phyloP scores from a whole-genome alignment of 2,888 invertebrate species.

The Argyresthia albistria region DNA sequence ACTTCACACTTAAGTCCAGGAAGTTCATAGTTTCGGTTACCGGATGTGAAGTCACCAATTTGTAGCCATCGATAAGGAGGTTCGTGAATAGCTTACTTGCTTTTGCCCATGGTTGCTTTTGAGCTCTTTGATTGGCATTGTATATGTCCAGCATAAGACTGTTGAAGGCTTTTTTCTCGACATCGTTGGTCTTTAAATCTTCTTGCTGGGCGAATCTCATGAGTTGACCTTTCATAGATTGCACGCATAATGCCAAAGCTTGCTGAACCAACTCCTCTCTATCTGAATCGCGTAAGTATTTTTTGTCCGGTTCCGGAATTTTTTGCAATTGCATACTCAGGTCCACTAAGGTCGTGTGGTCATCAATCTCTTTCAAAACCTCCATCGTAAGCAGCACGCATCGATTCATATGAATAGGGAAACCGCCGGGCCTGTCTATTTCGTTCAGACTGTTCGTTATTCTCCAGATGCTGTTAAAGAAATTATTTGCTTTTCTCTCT shows the following conservation, averaged over 20 bases:
- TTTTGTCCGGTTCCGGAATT: conserved; percentile 90
- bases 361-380: conserved; percentile 83
- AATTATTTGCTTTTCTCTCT: conserved; percentile 87
- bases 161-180: conserved; percentile 61
- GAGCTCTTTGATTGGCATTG: conserved; percentile 78
- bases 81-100: conserved; percentile 67
- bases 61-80: conserved; percentile 80
- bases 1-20: conserved; percentile 79
- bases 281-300: conserved; percentile 88
- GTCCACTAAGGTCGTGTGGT: conserved; percentile 85
- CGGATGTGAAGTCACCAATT: conserved; percentile 74
- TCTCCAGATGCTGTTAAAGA: conserved; percentile 95
- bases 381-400: conserved; percentile 87
- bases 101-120: conserved; percentile 74
- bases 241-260: conserved; percentile 81
- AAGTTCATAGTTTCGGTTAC: conserved; percentile 74
- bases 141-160: conserved; percentile 73
- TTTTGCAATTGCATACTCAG: conserved; percentile 84
- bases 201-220: conserved; percentile 64
- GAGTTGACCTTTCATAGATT: conserved; percentile 77
- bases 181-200: conserved; percentile 52
- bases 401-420: conserved; percentile 92
- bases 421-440: conserved; percentile 92
- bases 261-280: conserved; percentile 85
- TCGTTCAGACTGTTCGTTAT: conserved; percentile 89